Evolutionary conservation across 2,888 invertebrate genomes (phyloP), one percentile per base, ranked within the genome.

Genomic region (Acanthosepion pharaonis): DNA sequence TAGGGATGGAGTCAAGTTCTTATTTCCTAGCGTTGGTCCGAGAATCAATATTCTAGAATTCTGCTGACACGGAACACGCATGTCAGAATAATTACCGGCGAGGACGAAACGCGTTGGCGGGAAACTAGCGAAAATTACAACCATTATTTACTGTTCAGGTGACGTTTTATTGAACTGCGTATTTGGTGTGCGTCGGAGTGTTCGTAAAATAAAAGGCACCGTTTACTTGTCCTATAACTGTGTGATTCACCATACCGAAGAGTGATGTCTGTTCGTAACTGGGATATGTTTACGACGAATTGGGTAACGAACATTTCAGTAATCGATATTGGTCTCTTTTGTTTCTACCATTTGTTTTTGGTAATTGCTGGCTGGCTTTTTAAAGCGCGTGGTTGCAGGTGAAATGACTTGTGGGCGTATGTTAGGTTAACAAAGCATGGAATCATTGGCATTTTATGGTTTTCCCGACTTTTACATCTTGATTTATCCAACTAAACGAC

Each of bases 401-500:
- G n/a, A 78, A 78, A 78, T 78, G n/a, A n/a, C n/a, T 78, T n/a
- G 78, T n/a, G 78, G 78, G 78, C 78, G n/a, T n/a, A 33, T 78
- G 78, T n/a, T 33, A 78, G 78, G 11, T 78, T 78, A 11, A 15
- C n/a, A 78, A 11, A 78, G 11, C 15, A n/a, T n/a, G 78, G n/a
- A 78, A 78, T 11, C 78, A 78, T 78, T 78, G n/a, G 33, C n/a
- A 78, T 78, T 78, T 42, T n/a, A 15, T 20, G 1, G 59, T 2
- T 15, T 15, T 15, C 15, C n/a, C 1, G 78, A n/a, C 2, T 78
- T 78, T 78, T 11, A n/a, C 33, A 33, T 11, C 11, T 78, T 11
- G 78, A 78, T 78, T 78, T 33, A 78, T 15, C 11, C 2, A 2
- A n/a, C 23, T 78, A 11, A 6, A 64, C 25, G 64, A 28, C 42